phyloP scores from a whole-genome alignment of 2,797 vertebrate genomes.

The Hybognathus amarus region DNA sequence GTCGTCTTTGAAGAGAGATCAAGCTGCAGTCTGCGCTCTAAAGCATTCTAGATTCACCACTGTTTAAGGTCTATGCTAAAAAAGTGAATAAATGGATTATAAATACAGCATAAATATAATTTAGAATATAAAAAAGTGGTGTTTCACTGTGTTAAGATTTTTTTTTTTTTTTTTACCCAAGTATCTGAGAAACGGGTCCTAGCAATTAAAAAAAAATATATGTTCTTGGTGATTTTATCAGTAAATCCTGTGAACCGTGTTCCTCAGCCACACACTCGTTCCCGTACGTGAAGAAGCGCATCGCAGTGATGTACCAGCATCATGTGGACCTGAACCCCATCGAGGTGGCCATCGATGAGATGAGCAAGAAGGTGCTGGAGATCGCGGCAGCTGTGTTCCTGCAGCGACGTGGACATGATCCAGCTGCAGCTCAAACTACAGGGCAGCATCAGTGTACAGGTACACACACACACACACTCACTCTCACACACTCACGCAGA shows the following conservation, averaged over 20 bases:
- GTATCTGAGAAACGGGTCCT: too few relatives aligned
- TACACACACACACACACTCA: conserved; percentile 58
- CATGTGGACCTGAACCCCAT: conserved; percentile 96
- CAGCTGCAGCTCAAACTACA: conserved; percentile 96
- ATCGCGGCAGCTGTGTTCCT: conserved; percentile 90
- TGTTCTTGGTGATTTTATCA: background rate
- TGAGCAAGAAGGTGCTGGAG: conserved; percentile 95
- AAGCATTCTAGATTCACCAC: too few relatives aligned
- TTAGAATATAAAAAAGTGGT: too few relatives aligned
- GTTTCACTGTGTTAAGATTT: too few relatives aligned
- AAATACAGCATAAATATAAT: too few relatives aligned
- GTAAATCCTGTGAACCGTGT: background rate
- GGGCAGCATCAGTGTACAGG: conserved; percentile 98
- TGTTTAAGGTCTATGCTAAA: too few relatives aligned
- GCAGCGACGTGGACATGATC: conserved; percentile 96
- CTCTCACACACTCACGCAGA: background rate
- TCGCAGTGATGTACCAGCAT: conserved; percentile 97
- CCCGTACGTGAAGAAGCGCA: conserved; percentile 95
- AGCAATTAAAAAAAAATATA: too few relatives aligned
- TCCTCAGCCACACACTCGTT: conserved; percentile 93
- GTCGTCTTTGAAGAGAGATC: too few relatives aligned
- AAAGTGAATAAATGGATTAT: too few relatives aligned
- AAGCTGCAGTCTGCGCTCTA: too few relatives aligned
- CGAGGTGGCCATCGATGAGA: conserved; percentile 97
- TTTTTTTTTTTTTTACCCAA: too few relatives aligned